These are phyloP conservation scores for Calameuta filiformis DNA, from an alignment of 2,888 invertebrate species.

Conservation along the genomic window DNA sequence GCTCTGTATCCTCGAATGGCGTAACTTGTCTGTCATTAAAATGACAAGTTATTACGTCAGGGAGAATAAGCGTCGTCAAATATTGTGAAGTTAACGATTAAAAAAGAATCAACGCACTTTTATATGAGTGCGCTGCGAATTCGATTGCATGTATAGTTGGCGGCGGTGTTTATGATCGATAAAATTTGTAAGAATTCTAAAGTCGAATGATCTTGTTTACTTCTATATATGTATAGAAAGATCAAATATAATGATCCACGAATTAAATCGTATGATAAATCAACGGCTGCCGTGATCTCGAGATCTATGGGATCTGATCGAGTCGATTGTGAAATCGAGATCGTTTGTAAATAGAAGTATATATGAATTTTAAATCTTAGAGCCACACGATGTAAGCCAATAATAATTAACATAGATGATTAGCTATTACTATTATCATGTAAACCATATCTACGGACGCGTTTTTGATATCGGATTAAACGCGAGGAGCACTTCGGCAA, in stretches of 20 bases:
- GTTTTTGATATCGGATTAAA: constrained; percentile 21
- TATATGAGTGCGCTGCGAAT: neutral
- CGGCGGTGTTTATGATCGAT: neutral
- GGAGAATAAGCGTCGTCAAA: neutral
- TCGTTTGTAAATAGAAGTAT: constrained; percentile 25
- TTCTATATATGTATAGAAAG: neutral
- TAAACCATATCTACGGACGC: constrained; percentile 52
- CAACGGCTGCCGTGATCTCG: neutral
- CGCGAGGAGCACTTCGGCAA: neutral
- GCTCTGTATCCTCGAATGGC: neutral
- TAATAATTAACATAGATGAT: constrained; percentile 44
- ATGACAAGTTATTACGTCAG: neutral
- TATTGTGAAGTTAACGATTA: neutral
- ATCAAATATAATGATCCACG: neutral
- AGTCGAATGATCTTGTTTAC: neutral
- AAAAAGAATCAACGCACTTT: neutral
- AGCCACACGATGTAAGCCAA: constrained; percentile 40
- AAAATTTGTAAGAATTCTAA: neutral
- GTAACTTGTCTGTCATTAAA: neutral
- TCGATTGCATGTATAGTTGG: neutral
- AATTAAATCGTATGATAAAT: neutral
- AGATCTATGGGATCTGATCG: neutral
- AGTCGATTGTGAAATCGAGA: constrained; percentile 10
- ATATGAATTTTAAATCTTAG: constrained; percentile 40
- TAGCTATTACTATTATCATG: constrained; percentile 45